Evolutionary conservation across 37 sponge, comb jelly and placozoan genomes (phyloP).

Genomic region (Ianthella basta): DNA sequence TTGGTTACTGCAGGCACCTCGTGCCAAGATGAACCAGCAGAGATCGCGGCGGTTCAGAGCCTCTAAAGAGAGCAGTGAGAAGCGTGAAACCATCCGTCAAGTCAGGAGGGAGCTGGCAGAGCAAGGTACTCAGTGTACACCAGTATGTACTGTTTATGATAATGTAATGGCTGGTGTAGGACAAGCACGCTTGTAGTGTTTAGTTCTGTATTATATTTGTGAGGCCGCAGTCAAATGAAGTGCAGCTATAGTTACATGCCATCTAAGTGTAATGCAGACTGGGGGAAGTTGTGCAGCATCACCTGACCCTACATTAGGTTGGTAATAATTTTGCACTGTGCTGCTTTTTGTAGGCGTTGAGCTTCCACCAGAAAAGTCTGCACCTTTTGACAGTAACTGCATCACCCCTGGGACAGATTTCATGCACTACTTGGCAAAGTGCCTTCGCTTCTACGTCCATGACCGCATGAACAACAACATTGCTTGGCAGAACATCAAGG

Average conservation of each 20-base stretch:
- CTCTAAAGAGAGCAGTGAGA: conserved; percentile 92
- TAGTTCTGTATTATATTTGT: too few relatives aligned
- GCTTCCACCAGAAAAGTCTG: conserved; percentile 86
- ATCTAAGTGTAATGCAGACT: too few relatives aligned
- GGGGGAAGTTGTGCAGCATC: too few relatives aligned
- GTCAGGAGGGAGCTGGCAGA: conserved; percentile 63
- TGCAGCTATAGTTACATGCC: too few relatives aligned
- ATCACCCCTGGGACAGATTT: conserved; percentile 99
- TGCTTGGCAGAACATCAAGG: conserved; percentile 90
- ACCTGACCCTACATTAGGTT: too few relatives aligned
- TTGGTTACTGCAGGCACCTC: conserved; percentile 70
- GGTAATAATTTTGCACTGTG: too few relatives aligned
- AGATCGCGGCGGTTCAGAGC: conserved; percentile 94
- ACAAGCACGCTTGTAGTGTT: too few relatives aligned
- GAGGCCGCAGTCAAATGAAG: too few relatives aligned
- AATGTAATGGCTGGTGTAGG: too few relatives aligned
- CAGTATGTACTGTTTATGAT: too few relatives aligned
- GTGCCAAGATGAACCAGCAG: conserved; percentile 99
- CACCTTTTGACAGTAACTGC: conserved; percentile 98
- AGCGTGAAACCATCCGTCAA: conserved; percentile 66
- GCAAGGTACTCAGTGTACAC: conserved; percentile 34
- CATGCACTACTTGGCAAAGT: conserved; percentile 89
- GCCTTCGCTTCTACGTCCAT: conserved; percentile 91
- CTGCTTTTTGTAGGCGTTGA: conserved; percentile 43
- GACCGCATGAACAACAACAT: conserved; percentile 91